phyloP scores from a whole-genome alignment of 2,888 invertebrate genomes.

The Seira musarum region DNA sequence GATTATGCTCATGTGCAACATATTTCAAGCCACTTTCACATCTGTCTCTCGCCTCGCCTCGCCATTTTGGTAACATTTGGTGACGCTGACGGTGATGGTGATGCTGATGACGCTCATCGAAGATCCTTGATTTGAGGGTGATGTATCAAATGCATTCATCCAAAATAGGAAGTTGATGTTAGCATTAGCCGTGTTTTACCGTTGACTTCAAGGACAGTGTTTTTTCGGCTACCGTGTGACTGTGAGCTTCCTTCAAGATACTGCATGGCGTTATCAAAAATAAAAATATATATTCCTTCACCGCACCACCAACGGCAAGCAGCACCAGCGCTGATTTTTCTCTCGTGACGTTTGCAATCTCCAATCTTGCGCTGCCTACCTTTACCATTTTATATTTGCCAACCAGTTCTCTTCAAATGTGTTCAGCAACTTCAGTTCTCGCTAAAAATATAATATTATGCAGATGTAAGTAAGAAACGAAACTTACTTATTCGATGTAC shows the following conservation, averaged over 20 bases:
- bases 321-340: too few species aligned
- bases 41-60: not conserved
- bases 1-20: too few species aligned
- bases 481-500: too few species aligned
- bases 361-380: too few species aligned
- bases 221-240: slow-evolving; percentile 74
- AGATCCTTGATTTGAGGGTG: not conserved
- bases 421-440: not conserved
- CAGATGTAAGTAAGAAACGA: too few species aligned
- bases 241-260: too few species aligned
- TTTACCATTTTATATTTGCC: too few species aligned
- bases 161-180: too few species aligned
- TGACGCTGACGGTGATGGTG: not conserved
- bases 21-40: not conserved
- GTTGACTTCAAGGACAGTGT: slow-evolving; percentile 66
- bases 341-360: too few species aligned
- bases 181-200: too few species aligned
- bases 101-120: not conserved
- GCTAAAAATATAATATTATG: not conserved
- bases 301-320: not conserved
- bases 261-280: not conserved
- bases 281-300: not conserved
- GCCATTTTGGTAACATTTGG: not conserved
- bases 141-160: too few species aligned
- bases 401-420: not conserved